Percentiles rank a stretch among this genome's conserved stretches.
Conservation (phyloP, 2,888 invertebrate species). For the Macrophya alboannulata region DNA sequence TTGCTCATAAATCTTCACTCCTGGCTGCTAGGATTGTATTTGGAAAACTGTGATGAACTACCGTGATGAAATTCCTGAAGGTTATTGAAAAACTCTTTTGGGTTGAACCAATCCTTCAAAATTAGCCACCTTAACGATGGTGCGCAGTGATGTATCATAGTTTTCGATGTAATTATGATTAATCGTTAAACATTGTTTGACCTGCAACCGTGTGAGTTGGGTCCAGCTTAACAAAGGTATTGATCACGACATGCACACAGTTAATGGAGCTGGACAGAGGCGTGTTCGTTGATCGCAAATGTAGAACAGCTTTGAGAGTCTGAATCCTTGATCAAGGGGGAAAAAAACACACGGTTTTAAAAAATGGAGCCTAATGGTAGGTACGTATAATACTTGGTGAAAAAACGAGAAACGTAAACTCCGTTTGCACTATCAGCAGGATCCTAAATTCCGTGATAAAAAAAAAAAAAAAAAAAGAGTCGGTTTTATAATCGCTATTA, state of each 20-base stretch:
- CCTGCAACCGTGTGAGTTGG: background rate
- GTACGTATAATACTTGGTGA: background rate
- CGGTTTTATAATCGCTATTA: background rate
- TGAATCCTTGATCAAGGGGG: background rate
- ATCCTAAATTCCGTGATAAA: background rate
- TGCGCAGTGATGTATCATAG: background rate
- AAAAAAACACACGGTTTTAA: background rate
- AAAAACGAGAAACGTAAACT: background rate
- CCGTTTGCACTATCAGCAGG: slow-evolving; percentile 1
- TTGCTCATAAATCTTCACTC: background rate
- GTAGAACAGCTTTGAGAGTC: background rate
- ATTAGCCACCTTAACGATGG: background rate
- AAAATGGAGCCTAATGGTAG: background rate
- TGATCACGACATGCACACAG: background rate
- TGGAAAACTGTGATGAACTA: background rate
- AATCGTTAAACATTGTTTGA: slow-evolving; percentile 13
- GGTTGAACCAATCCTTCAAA: background rate
- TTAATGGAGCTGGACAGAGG: background rate
- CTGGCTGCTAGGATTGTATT: background rate
- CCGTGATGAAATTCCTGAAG: background rate
- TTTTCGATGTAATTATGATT: slow-evolving; percentile 13
- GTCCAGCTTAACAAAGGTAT: slow-evolving; percentile 31
- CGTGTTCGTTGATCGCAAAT: slow-evolving; percentile 3
- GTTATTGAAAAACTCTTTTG: background rate
- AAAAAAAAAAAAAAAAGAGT: background rate